Evolutionary conservation across 1,140 invertebrate genomes (phyloP).

Genomic region (Calephelis virginiensis): DNA sequence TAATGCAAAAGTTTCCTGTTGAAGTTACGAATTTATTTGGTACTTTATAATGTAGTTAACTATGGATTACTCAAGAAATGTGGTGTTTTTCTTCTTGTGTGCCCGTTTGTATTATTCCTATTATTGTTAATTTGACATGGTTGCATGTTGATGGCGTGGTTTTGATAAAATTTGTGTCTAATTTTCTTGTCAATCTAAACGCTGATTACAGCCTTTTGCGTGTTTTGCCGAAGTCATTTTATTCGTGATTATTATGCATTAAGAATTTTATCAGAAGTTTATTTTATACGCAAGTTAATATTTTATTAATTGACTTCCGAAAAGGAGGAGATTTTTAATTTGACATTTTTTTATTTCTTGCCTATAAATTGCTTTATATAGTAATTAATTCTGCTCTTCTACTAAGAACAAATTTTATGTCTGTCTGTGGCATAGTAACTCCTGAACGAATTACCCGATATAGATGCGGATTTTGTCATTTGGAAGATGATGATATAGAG

Average conservation of each 20-base stretch:
- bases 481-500: no score
- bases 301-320: no score
- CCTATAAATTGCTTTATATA: no score
- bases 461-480: no score
- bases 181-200: conserved; percentile 49
- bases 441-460: no score
- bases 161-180: conserved; percentile 39
- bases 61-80: conserved; percentile 51
- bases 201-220: conserved; percentile 38
- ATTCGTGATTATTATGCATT: conserved; percentile 3
- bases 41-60: conserved; percentile 16
- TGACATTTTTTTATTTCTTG: no score
- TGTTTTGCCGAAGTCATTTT: conserved; percentile 15
- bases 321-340: no score
- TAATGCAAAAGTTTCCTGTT: conserved; percentile 17
- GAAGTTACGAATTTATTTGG: conserved; percentile 1
- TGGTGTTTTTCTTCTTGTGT: conserved; percentile 52
- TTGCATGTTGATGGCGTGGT: conserved; percentile 37
- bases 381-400: no score
- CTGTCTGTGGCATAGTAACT: no score
- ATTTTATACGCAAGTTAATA: no score
- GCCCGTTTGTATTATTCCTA: conserved; percentile 51
- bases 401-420: no score
- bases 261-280: neutral
- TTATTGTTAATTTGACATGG: conserved; percentile 28